Evolutionary conservation across 2,797 vertebrate species (phyloP).

Genomic region (Parauchenoglanis ngamensis): DNA sequence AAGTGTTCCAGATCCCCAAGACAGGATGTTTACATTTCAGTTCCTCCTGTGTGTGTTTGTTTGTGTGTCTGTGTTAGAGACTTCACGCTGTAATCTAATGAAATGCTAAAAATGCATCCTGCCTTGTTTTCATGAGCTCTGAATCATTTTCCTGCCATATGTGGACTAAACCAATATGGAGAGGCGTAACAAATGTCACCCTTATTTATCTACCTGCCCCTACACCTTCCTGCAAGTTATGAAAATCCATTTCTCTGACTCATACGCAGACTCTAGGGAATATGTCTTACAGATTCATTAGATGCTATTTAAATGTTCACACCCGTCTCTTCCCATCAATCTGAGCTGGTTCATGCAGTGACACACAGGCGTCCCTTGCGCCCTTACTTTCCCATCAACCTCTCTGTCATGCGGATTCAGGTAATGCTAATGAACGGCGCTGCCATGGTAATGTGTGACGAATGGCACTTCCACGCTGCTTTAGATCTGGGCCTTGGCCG

Average conservation of each 20-base stretch:
- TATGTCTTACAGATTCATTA: slow-evolving; percentile 46
- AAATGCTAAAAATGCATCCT: slow-evolving; percentile 48
- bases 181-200: slow-evolving; percentile 49
- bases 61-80: slow-evolving; percentile 39
- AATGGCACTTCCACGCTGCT: slow-evolving; percentile 65
- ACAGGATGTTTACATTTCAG: slow-evolving; percentile 58
- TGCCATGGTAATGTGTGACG: slow-evolving; percentile 67
- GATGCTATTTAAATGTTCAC: slow-evolving; percentile 40
- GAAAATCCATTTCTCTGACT: slow-evolving; percentile 37
- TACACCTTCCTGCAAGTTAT: slow-evolving; percentile 39
- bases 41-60: slow-evolving; percentile 48
- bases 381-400: slow-evolving; percentile 69
- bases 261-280: slow-evolving; percentile 9
- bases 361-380: slow-evolving; percentile 62
- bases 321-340: slow-evolving; percentile 36
- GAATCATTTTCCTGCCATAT: slow-evolving; percentile 46
- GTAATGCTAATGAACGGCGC: slow-evolving; percentile 72
- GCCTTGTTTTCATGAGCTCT: slow-evolving; percentile 30
- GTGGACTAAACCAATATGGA: slow-evolving; percentile 36
- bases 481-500: slow-evolving; percentile 68
- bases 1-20: slow-evolving; percentile 48
- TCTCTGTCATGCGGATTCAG: slow-evolving; percentile 71
- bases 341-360: slow-evolving; percentile 66
- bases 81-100: slow-evolving; percentile 47
- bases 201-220: slow-evolving; percentile 45